Evolutionary conservation across 2,888 invertebrate species (phyloP).

Genomic region (Tiphia femorata): DNA sequence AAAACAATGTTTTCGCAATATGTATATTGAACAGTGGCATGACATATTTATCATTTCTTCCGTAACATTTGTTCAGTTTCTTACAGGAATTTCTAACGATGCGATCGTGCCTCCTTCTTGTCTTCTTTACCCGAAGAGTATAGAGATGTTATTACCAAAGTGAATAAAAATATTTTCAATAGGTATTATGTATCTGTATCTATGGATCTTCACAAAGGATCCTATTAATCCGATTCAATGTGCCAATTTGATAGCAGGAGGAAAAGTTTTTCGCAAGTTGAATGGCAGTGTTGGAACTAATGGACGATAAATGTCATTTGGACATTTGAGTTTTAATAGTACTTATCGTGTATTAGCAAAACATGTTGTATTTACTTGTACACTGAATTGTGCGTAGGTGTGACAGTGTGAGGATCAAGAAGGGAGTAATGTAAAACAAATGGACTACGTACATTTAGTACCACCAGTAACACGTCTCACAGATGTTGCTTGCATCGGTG

Average conservation of each 20-base stretch:
- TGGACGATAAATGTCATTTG: constrained; percentile 23
- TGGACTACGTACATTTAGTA: constrained; percentile 25
- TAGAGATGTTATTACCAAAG: neutral
- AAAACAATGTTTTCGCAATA: neutral
- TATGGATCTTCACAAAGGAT: neutral
- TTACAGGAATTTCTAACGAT: constrained; percentile 13
- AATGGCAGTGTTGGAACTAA: constrained; percentile 36
- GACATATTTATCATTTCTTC: too few species aligned
- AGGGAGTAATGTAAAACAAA: constrained; percentile 17
- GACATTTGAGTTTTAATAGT: constrained; percentile 18
- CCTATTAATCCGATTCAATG: constrained; percentile 13
- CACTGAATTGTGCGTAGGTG: constrained; percentile 42
- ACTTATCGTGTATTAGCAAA: constrained; percentile 21
- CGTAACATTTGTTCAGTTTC: constrained; percentile 14
- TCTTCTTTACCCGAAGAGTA: neutral
- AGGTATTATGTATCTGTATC: neutral
- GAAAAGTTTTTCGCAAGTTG: constrained; percentile 52
- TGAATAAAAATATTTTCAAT: constrained; percentile 1
- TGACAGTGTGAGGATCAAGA: constrained; percentile 42
- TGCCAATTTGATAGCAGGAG: constrained; percentile 37
- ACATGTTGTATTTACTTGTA: constrained; percentile 25
- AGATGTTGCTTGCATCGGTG: constrained; percentile 54
- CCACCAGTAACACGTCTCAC: constrained; percentile 45
- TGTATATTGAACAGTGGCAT: too few species aligned
- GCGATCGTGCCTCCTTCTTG: neutral